These are phyloP conservation scores for Nesometra sesokonis DNA, from an alignment of 35 echinoderm and acorn worm species.

Conservation along the genomic window DNA sequence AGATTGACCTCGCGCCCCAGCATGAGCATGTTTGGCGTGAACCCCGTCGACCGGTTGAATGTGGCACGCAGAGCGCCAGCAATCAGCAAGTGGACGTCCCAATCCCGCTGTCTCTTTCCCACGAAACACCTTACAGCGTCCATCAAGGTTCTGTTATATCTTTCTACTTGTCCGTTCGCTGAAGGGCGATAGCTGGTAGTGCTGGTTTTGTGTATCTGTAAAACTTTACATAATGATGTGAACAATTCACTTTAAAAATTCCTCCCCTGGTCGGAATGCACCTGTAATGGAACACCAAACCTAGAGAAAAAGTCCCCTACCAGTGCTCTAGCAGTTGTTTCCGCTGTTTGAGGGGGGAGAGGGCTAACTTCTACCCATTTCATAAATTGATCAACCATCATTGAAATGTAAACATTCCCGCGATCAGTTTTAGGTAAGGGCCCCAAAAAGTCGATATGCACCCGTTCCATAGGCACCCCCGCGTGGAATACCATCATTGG, in stretches of 20 bases:
- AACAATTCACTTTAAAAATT: constrained; percentile 45
- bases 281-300: constrained; percentile 27
- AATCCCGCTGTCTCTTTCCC: constrained; percentile 10
- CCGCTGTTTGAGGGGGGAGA: constrained; percentile 12
- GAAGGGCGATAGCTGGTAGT: constrained; percentile 24
- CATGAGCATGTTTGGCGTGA: constrained; percentile 13
- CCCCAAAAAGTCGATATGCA: constrained; percentile 19
- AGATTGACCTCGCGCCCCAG: constrained; percentile 5
- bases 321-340: constrained; percentile 6
- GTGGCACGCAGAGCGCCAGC: neutral
- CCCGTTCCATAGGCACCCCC: constrained; percentile 5
- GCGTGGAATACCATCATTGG: neutral
- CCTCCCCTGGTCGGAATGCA: constrained; percentile 29
- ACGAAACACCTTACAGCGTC: constrained; percentile 12
- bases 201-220: neutral
- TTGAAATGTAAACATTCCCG: constrained; percentile 24
- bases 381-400: constrained; percentile 28
- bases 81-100: constrained; percentile 8
- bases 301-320: constrained; percentile 29
- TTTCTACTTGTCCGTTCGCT: constrained; percentile 20
- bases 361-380: constrained; percentile 28
- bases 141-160: constrained; percentile 22
- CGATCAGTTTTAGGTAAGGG: neutral
- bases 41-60: neutral
- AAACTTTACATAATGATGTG: neutral